These are phyloP conservation scores for Megaptera novaeangliae DNA, from an alignment of 2,113 vertebrate genomes.

Conservation along the genomic window DNA sequence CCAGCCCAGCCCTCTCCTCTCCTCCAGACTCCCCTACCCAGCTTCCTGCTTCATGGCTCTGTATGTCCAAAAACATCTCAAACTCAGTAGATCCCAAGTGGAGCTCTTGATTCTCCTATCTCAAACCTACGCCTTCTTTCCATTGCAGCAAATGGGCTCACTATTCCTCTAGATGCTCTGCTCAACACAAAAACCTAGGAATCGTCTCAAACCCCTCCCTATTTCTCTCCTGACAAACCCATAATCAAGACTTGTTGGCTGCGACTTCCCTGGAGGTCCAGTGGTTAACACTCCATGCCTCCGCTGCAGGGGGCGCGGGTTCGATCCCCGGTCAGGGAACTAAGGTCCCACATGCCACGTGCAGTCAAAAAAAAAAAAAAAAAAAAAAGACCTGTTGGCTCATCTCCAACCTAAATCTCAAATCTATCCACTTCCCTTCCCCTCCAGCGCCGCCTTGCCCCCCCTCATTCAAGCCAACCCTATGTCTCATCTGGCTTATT, in stretches of 20 bases:
- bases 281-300: not conserved
- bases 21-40: conserved; percentile 49
- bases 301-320: not conserved
- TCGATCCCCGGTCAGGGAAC: not conserved
- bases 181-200: not conserved
- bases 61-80: conserved; percentile 19
- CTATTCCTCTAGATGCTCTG: not conserved
- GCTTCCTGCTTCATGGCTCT: conserved; percentile 48
- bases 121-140: not conserved
- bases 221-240: not conserved
- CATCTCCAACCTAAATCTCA: not conserved
- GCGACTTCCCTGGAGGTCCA: not conserved
- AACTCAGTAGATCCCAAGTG: not conserved
- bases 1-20: conserved; percentile 58
- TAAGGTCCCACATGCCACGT: not conserved
- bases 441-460: not conserved
- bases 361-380: not conserved
- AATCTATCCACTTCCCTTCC: not conserved
- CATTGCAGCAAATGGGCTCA: too few relatives aligned
- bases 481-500: not conserved
- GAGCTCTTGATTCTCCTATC: not conserved
- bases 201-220: too few relatives aligned
- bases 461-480: not conserved
- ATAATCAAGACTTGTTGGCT: not conserved
- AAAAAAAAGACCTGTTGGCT: not conserved